These are phyloP conservation scores for Drosophila sp. DNA, from an alignment of 1,140 invertebrate genomes.

Conservation along the genomic window DNA sequence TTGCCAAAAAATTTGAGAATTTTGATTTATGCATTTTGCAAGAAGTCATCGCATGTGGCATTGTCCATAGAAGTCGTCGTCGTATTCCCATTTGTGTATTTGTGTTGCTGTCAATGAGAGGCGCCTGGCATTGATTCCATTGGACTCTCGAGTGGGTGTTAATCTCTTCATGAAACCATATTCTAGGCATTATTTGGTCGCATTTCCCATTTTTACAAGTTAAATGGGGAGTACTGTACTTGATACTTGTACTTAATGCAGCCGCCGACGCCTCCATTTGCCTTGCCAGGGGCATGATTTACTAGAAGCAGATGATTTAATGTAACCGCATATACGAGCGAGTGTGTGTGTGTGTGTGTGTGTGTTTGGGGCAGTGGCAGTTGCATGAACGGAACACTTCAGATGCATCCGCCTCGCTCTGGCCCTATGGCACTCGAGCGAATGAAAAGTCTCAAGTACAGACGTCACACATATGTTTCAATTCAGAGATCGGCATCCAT, in stretches of 20 bases:
- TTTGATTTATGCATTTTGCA: constrained; percentile 64
- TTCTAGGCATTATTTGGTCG: neutral
- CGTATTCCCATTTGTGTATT: constrained; percentile 38
- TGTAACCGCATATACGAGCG: constrained; percentile 62
- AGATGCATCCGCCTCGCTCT: constrained; percentile 51
- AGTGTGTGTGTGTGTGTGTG: constrained; percentile 17
- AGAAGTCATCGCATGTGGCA: neutral
- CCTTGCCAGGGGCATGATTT: constrained; percentile 54
- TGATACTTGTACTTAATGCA: constrained; percentile 9
- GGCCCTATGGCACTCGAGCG: constrained; percentile 32
- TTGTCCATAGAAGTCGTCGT: too few species aligned
- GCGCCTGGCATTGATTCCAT: constrained; percentile 46
- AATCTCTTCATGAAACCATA: neutral
- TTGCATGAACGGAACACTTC: constrained; percentile 46
- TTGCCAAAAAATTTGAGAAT: constrained; percentile 68
- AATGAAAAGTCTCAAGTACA: constrained; percentile 37
- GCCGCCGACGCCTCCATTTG: constrained; percentile 24
- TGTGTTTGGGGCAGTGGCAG: constrained; percentile 20
- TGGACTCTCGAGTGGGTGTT: constrained; percentile 15
- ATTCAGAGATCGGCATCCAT: constrained; percentile 63
- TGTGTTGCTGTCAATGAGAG: constrained; percentile 56
- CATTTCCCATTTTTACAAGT: constrained; percentile 16
- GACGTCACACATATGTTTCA: constrained; percentile 66
- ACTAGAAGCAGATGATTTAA: constrained; percentile 80
- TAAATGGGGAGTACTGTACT: constrained; percentile 65